Evolutionary conservation across 2,888 invertebrate species (phyloP).

Genomic region (Liodrosophila aerea): DNA sequence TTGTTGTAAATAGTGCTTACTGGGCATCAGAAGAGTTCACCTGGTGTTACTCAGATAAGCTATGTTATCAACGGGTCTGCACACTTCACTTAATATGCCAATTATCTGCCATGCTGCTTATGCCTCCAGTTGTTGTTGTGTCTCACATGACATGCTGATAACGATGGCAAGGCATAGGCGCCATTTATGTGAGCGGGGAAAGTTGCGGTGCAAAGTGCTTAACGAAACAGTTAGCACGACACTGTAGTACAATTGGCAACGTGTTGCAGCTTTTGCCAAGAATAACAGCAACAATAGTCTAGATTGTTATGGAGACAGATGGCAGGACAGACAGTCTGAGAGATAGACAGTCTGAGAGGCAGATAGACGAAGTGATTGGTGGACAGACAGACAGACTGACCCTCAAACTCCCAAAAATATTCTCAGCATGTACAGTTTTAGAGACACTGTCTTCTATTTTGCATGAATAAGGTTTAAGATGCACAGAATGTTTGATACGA

Average conservation of each 20-base stretch:
- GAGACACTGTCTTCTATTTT: no score
- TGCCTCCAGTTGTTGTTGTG: constrained; percentile 7
- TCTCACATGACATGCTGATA: constrained; percentile 48
- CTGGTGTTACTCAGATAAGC: constrained; percentile 29
- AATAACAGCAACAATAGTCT: background rate
- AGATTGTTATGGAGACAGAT: constrained; percentile 1
- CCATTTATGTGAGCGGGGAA: constrained; percentile 4
- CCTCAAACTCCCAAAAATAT: no score
- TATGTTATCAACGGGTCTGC: constrained; percentile 31
- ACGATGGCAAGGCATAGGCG: constrained; percentile 16
- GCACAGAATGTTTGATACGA: no score
- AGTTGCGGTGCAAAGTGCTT: background rate
- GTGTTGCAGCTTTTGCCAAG: constrained; percentile 12
- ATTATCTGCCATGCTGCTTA: constrained; percentile 54
- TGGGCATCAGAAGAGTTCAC: no score
- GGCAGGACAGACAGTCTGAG: background rate
- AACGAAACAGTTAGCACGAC: constrained; percentile 23
- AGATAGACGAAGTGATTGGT: no score
- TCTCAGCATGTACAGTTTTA: no score
- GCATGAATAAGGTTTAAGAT: no score
- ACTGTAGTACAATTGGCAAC: constrained; percentile 41
- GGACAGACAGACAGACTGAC: no score
- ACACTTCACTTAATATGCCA: constrained; percentile 62
- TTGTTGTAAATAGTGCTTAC: no score
- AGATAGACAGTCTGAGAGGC: no score